phyloP scores from a whole-genome alignment of 1,140 invertebrate species.

The Drosophila subobscura region DNA sequence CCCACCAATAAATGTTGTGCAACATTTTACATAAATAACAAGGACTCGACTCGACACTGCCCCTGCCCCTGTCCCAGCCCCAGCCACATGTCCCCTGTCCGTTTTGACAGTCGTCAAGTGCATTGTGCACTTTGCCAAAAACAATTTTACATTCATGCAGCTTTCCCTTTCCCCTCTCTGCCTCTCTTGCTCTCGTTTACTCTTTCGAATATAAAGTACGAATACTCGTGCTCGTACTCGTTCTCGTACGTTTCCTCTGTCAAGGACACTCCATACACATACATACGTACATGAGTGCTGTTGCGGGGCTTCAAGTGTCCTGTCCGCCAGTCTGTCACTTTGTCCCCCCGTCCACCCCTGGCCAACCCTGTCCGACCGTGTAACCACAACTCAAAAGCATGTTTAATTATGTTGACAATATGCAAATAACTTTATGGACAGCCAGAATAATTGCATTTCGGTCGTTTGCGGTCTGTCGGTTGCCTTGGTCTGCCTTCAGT shows the following conservation, averaged over 20 bases:
- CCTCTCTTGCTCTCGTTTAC: no score
- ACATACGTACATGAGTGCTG: no score
- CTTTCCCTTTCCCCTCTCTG: background rate
- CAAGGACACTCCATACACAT: conserved; percentile 38
- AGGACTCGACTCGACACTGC: conserved; percentile 31
- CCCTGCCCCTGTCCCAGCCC: conserved; percentile 5
- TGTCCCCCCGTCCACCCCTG: no score
- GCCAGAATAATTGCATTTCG: conserved; percentile 54
- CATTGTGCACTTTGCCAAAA: conserved; percentile 81
- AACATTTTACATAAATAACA: conserved; percentile 63
- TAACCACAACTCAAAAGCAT: conserved; percentile 58
- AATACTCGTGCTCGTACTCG: no score
- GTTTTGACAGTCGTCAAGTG: conserved; percentile 78
- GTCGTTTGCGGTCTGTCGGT: conserved; percentile 23
- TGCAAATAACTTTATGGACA: conserved; percentile 49
- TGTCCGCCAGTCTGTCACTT: no score
- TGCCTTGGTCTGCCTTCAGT: background rate
- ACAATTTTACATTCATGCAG: conserved; percentile 62
- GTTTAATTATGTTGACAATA: conserved; percentile 62
- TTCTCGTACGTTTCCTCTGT: conserved; percentile 11
- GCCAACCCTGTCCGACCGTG: conserved; percentile 16
- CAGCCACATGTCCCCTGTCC: conserved; percentile 45
- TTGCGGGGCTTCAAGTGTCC: no score
- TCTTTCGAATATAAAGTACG: no score
- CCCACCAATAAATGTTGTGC: conserved; percentile 50